Evolutionary conservation across 2,113 vertebrate genomes (phyloP), one percentile per base, ranked within the genome.

Genomic region (Taxidea taxus): DNA sequence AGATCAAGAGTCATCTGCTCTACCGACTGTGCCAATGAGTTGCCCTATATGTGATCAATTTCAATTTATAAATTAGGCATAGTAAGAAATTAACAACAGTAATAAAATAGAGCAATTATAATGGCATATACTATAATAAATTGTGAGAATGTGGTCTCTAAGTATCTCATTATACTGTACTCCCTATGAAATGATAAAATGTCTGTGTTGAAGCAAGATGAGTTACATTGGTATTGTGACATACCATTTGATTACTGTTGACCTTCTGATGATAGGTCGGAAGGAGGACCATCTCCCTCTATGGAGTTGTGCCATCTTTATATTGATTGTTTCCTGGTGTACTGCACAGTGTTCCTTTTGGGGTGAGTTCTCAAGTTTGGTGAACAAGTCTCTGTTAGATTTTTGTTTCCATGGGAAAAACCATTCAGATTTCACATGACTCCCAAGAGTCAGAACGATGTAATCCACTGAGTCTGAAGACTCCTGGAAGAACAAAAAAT

Each of bases 341-440:
- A 68, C 42, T 92, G 4, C 47, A 64, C 21, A 85, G 31, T 90
- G 29, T 80, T 94, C 62, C 21, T 29, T 20, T 81, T n/a, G 20
- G 58, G 58, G 18, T 82, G 77, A 87, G n/a, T 94, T 95, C 37
- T 60, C 49, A 68, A 77, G 66, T 78, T 94, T 95, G 44, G n/a
- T 83, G 77, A 91, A 54, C 87, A 83, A 77, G 29, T 15, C 42
- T 77, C 34, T 95, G 27, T 90, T 91, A 68, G 75, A 82, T 91
- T 37, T 64, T 82, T 88, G 42, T 78, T 92, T 84, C 29, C 77
- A 3, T 74, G 92, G 64, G 82, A 51, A 87, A 68, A 77, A 60
- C 87, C 44, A 64, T 66, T 68, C 42, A 88, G n/a, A 58, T 89
- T 96, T 92, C 89, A 92, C 29, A 37, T 92, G 89, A 96, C 51